Evolutionary conservation across 2,888 invertebrate species (phyloP).

Genomic region (Polia nebulosa): DNA sequence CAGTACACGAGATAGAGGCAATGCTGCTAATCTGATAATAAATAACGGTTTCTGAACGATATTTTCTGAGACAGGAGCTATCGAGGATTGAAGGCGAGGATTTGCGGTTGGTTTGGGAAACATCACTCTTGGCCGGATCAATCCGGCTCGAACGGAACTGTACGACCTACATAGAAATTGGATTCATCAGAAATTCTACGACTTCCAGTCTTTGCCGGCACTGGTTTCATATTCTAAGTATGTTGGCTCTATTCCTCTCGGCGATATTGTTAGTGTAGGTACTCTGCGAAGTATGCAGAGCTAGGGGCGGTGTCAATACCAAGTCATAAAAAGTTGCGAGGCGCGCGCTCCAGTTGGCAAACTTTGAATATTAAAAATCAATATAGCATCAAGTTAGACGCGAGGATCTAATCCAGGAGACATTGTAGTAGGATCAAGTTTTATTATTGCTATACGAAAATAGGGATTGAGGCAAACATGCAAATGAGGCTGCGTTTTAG

Average conservation of each 20-base stretch:
- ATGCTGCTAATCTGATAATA: constrained; percentile 64
- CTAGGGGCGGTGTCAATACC: constrained; percentile 41
- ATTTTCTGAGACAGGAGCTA: constrained; percentile 54
- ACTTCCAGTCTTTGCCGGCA: constrained; percentile 8
- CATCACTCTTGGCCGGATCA: constrained; percentile 50
- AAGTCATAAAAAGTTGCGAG: constrained; percentile 57
- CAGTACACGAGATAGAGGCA: constrained; percentile 39
- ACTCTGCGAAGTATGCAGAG: constrained; percentile 36
- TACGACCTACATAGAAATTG: constrained; percentile 31
- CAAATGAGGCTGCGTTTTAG: not conserved
- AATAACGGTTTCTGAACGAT: constrained; percentile 61
- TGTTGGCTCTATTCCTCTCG: constrained; percentile 18
- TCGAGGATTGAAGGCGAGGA: constrained; percentile 47
- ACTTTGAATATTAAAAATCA: constrained; percentile 62
- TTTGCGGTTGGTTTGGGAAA: constrained; percentile 45
- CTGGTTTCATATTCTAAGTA: constrained; percentile 24
- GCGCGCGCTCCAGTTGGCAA: constrained; percentile 53
- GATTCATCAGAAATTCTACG: constrained; percentile 32
- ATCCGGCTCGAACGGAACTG: constrained; percentile 20
- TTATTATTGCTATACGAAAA: constrained; percentile 16
- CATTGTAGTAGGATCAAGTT: constrained; percentile 28
- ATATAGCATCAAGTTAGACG: constrained; percentile 52
- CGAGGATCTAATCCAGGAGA: constrained; percentile 8
- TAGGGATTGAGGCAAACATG: not conserved
- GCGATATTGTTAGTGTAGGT: constrained; percentile 26